Conservation (phyloP, 2,888 invertebrate species). For the Parnassius smintheus region DNA sequence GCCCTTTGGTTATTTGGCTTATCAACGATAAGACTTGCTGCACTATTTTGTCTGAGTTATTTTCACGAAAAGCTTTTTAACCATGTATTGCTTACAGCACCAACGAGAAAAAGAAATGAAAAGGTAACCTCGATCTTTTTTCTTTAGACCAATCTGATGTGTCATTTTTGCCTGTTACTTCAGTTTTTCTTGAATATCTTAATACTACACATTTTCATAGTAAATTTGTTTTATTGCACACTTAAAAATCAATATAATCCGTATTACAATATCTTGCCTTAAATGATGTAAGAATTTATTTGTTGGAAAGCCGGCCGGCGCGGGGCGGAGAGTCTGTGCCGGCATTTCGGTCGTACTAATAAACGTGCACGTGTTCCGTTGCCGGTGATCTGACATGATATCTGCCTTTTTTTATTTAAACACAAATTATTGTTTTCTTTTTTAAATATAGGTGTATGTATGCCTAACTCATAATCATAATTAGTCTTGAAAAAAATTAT, state of each 20-base stretch:
- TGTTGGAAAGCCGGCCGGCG: constrained; percentile 30
- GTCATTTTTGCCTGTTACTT: constrained; percentile 19
- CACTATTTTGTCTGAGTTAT: constrained; percentile 12
- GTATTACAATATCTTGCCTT: too few species aligned
- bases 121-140: constrained; percentile 23
- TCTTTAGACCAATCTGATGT: constrained; percentile 1
- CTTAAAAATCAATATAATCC: too few species aligned
- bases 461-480: too few species aligned
- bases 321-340: constrained; percentile 17
- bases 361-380: constrained; percentile 16
- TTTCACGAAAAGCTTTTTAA: constrained; percentile 23
- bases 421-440: neutral
- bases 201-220: too few species aligned
- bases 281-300: neutral
- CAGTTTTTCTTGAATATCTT: too few species aligned
- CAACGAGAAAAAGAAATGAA: neutral
- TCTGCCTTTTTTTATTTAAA: neutral
- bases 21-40: constrained; percentile 14
- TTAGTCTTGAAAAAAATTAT: too few species aligned
- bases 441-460: too few species aligned
- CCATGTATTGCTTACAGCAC: constrained; percentile 25
- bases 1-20: constrained; percentile 39
- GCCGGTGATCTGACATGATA: constrained; percentile 15
- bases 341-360: constrained; percentile 23
- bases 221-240: too few species aligned